These are phyloP conservation scores for Leucophenga montana DNA, from an alignment of 2,888 invertebrate species.

Conservation along the genomic window DNA sequence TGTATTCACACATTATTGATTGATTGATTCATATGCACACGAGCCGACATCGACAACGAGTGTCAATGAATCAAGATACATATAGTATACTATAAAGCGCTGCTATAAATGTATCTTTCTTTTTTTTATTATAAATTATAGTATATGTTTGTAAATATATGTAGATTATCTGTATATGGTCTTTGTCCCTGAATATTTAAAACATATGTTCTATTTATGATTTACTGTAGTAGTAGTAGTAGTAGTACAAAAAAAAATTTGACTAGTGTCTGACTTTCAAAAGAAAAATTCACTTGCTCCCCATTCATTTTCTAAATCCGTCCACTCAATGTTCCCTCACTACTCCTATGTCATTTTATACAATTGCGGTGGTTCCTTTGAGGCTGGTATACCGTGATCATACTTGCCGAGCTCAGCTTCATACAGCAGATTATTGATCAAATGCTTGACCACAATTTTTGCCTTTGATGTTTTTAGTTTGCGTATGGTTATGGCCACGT, in stretches of 20 bases:
- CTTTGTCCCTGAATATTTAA: conserved; percentile 59
- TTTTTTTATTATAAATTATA: conserved; percentile 22
- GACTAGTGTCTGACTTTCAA: conserved; percentile 43
- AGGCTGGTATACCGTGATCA: conserved; percentile 69
- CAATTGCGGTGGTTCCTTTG: conserved; percentile 70
- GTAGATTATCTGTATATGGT: conserved; percentile 56
- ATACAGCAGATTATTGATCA: conserved; percentile 70
- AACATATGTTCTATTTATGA: conserved; percentile 13
- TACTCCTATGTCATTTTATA: conserved; percentile 66
- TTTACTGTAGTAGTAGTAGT: neutral
- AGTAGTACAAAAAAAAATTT: conserved; percentile 18
- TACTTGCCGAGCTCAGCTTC: conserved; percentile 71
- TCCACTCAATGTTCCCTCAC: neutral
- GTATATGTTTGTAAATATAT: conserved; percentile 30
- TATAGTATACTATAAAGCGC: conserved; percentile 32
- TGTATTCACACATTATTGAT: conserved; percentile 26
- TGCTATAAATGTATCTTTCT: neutral
- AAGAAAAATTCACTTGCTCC: conserved; percentile 26
- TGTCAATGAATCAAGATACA: neutral
- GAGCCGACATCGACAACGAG: neutral
- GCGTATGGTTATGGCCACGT: conserved; percentile 70
- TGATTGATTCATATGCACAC: conserved; percentile 27
- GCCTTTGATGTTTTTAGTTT: conserved; percentile 70
- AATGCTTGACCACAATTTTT: conserved; percentile 70
- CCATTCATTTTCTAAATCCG: conserved; percentile 3